Conservation (phyloP, 2,888 invertebrate genomes). For the Bombyx huttoni region DNA sequence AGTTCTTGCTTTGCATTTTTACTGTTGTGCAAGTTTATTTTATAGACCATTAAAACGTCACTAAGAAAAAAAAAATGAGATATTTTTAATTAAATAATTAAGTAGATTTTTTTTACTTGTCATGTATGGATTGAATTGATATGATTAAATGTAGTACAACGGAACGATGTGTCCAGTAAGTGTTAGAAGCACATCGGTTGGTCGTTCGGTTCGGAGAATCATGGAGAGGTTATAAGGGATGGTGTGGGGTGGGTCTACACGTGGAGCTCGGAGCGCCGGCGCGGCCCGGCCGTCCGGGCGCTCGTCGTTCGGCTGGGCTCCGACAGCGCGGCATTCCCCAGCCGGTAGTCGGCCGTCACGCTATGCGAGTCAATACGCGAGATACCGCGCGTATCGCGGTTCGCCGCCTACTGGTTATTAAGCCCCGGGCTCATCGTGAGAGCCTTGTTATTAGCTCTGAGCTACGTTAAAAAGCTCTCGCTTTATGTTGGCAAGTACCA, state of each 20-base stretch:
- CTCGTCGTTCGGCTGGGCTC: conserved; percentile 37
- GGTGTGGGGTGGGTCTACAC: conserved; percentile 46
- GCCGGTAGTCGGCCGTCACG: conserved; percentile 50
- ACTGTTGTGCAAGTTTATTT: no score
- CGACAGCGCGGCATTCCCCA: conserved; percentile 54
- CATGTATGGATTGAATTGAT: background rate
- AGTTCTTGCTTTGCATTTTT: no score
- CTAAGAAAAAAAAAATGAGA: no score
- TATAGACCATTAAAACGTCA: no score
- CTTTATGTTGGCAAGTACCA: conserved; percentile 49
- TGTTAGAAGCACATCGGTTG: background rate
- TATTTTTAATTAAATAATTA: no score
- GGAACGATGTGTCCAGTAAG: background rate
- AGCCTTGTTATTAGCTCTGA: conserved; percentile 48
- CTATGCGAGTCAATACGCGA: conserved; percentile 47
- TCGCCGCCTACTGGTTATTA: conserved; percentile 38
- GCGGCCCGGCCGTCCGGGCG: conserved; percentile 59
- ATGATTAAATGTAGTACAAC: background rate
- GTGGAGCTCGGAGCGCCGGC: conserved; percentile 57
- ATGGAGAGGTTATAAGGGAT: conserved; percentile 14
- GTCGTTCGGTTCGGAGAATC: conserved; percentile 1
- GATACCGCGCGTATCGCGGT: conserved; percentile 42
- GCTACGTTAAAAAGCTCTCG: conserved; percentile 46
- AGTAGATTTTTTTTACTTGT: no score
- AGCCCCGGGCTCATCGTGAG: conserved; percentile 52